These are phyloP conservation scores for Steatocranus sp. DNA, from an alignment of 2,797 vertebrate genomes.

Conservation along the genomic window DNA sequence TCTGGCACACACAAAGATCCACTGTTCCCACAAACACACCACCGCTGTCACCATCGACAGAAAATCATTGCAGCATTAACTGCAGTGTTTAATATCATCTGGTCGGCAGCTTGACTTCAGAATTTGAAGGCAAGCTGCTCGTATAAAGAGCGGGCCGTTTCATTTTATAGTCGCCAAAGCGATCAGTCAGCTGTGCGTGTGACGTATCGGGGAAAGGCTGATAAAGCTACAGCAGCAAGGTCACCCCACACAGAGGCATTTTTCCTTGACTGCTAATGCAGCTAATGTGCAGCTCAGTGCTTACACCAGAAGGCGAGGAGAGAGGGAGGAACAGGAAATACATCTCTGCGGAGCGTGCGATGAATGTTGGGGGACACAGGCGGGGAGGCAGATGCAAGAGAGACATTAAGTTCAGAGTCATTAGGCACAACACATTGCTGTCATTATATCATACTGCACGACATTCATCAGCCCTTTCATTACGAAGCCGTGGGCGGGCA, in stretches of 20 bases:
- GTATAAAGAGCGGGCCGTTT: not conserved
- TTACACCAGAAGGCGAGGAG: not conserved
- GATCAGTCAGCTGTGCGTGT: not conserved
- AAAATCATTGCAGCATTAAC: not conserved
- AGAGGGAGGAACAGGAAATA: constrained; percentile 21
- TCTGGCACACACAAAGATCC: not conserved
- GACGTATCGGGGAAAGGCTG: constrained; percentile 1
- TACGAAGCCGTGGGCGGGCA: constrained; percentile 33
- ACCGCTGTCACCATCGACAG: not conserved
- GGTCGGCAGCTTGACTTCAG: not conserved
- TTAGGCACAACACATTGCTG: constrained; percentile 46
- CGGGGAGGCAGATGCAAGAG: constrained; percentile 20
- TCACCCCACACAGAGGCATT: constrained; percentile 28
- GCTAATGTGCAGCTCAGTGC: constrained; percentile 45
- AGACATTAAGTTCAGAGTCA: constrained; percentile 49
- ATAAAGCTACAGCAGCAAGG: constrained; percentile 43
- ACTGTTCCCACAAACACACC: not conserved
- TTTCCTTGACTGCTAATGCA: constrained; percentile 30
- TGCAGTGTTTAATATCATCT: constrained; percentile 7
- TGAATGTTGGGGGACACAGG: not conserved
- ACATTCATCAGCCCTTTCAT: constrained; percentile 46
- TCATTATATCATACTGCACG: constrained; percentile 42
- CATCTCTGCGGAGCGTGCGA: not conserved
- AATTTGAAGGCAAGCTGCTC: not conserved
- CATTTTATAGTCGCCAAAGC: not conserved